Evolutionary conservation across 2,113 vertebrate species (phyloP).

Genomic region (Saimiri boliviensis): DNA sequence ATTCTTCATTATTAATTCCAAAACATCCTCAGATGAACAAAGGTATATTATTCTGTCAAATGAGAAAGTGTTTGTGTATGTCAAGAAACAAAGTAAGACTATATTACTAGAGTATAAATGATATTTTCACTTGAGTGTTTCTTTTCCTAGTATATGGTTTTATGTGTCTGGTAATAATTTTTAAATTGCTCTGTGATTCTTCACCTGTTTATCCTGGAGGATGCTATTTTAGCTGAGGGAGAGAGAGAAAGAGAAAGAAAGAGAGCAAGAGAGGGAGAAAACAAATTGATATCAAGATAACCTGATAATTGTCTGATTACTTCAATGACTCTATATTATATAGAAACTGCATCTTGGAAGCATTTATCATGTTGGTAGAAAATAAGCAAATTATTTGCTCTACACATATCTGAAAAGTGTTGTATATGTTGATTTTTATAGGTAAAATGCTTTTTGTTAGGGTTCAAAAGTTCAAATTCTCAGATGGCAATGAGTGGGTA

Average conservation of each 20-base stretch:
- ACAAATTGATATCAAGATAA: not conserved
- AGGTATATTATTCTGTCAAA: not conserved
- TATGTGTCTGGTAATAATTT: constrained; percentile 24
- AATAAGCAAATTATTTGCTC: not conserved
- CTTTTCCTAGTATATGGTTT: not conserved
- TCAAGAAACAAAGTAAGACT: not conserved
- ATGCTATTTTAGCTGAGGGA: not conserved
- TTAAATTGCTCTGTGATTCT: constrained; percentile 56
- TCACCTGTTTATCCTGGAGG: not conserved
- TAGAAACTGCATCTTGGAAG: not conserved
- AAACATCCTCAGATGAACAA: constrained; percentile 41
- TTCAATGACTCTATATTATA: not conserved
- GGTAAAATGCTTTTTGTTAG: not conserved
- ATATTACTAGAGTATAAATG: constrained; percentile 10
- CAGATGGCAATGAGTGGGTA: not conserved
- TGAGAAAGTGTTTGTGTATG: not conserved
- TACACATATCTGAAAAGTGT: not conserved
- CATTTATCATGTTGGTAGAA: not conserved
- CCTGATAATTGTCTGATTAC: not conserved
- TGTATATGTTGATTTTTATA: not conserved
- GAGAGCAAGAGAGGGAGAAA: not conserved
- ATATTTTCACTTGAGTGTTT: not conserved
- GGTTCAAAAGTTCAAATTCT: not conserved
- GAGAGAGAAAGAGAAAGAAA: not conserved
- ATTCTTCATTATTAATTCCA: constrained; percentile 10